A percentile compares a stretch with the other conserved stretches of the same genome.
Evolutionary conservation across 2,888 invertebrate species (phyloP).

Genomic region (Minunthozetes semirufus): DNA sequence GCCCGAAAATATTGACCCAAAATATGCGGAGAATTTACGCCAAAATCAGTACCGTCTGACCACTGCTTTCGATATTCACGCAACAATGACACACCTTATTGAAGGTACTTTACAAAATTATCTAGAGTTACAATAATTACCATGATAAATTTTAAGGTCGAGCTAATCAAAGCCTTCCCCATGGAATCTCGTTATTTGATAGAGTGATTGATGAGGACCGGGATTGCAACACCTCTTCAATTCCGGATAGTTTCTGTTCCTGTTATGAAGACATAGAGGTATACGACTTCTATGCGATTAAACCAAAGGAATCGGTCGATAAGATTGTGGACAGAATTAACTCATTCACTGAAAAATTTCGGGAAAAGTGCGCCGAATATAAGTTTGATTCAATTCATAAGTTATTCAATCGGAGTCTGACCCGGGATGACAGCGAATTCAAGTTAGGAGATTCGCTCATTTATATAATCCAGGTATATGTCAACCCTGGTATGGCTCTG

Average conservation of each 20-base stretch:
- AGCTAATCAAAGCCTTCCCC: neutral
- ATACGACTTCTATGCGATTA: too few relatives aligned
- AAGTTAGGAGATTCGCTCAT: too few relatives aligned
- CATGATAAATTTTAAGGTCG: neutral
- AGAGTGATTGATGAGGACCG: slow-evolving; percentile 45
- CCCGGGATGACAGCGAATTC: too few relatives aligned
- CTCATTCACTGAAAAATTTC: too few relatives aligned
- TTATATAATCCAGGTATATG: slow-evolving; percentile 44
- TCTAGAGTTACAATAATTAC: neutral
- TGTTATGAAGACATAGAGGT: too few relatives aligned
- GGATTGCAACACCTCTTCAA: slow-evolving; percentile 47
- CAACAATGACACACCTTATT: slow-evolving; percentile 42
- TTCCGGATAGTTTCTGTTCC: too few relatives aligned
- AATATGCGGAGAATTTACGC: slow-evolving; percentile 59
- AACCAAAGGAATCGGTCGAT: too few relatives aligned
- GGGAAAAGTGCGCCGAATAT: too few relatives aligned
- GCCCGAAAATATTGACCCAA: slow-evolving; percentile 56
- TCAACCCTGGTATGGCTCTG: slow-evolving; percentile 61
- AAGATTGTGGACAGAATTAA: too few relatives aligned
- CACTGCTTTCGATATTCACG: slow-evolving; percentile 50
- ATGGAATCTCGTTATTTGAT: slow-evolving; percentile 45
- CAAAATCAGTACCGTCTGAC: slow-evolving; percentile 47
- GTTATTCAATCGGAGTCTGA: too few relatives aligned
- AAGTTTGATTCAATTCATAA: too few relatives aligned
- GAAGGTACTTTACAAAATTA: neutral